A percentile compares a stretch with the other conserved stretches of the same genome.
These are phyloP conservation scores for Madoqua kirkii DNA, from an alignment of 2,113 vertebrate genomes.

Conservation along the genomic window DNA sequence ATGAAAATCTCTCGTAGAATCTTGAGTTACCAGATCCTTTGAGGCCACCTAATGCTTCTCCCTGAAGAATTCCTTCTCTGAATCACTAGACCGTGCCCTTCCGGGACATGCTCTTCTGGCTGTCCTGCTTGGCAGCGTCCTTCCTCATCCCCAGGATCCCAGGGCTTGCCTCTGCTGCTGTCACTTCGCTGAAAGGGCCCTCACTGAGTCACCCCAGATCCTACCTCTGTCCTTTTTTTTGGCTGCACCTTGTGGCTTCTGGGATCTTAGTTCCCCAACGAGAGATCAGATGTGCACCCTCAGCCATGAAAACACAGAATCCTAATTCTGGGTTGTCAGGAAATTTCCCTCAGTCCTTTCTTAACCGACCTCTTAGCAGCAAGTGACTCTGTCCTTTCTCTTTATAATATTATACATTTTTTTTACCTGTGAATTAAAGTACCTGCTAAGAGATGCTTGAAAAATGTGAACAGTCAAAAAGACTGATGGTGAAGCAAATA, in stretches of 20 bases:
- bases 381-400: neutral
- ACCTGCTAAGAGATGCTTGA: neutral
- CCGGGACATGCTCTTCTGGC: too few relatives aligned
- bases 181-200: neutral
- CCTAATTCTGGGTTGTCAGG: neutral
- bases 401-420: neutral
- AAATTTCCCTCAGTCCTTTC: neutral
- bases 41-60: neutral
- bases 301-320: neutral
- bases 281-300: neutral
- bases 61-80: neutral
- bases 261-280: neutral
- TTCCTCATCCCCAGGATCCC: neutral
- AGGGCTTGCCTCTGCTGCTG: neutral
- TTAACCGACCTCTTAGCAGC: neutral
- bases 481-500: neutral
- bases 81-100: neutral
- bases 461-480: neutral
- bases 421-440: neutral
- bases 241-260: neutral
- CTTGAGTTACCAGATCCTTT: neutral
- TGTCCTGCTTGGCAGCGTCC: fast-evolving
- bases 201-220: neutral
- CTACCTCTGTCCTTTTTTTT: neutral
- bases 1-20: neutral